Conservation (phyloP, 1,140 invertebrate genomes). For the Ladona fulva region DNA sequence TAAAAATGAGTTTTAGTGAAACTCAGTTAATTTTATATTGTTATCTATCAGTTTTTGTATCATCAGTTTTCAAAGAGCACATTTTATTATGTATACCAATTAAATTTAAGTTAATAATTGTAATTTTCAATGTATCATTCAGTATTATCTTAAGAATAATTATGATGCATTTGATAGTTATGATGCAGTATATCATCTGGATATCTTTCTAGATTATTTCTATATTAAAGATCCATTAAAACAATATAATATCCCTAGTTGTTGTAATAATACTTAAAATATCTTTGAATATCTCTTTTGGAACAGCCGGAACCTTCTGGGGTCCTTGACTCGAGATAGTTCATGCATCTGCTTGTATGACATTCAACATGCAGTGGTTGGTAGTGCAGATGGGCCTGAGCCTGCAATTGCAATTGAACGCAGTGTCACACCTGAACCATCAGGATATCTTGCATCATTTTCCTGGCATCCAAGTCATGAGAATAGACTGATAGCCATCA, state of each 20-base stretch:
- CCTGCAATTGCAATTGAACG: slow-evolving; percentile 60
- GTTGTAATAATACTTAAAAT: background rate
- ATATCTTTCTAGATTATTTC: too few species aligned
- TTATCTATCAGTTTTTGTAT: too few species aligned
- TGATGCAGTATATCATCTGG: too few species aligned
- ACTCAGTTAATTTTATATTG: too few species aligned
- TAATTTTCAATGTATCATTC: too few species aligned
- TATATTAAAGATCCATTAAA: too few species aligned
- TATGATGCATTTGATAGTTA: too few species aligned
- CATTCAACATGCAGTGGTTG: slow-evolving; percentile 61
- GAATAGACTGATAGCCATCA: slow-evolving; percentile 62
- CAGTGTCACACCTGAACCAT: slow-evolving; percentile 47
- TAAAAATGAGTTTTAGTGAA: too few species aligned
- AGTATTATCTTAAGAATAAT: too few species aligned
- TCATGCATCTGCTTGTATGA: slow-evolving; percentile 62
- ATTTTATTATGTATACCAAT: too few species aligned
- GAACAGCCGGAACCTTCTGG: slow-evolving; percentile 60
- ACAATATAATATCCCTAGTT: background rate
- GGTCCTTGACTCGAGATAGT: slow-evolving; percentile 63
- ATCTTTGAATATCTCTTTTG: slow-evolving; percentile 27
- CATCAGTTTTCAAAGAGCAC: too few species aligned
- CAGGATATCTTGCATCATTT: slow-evolving; percentile 55
- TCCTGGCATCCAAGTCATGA: slow-evolving; percentile 73
- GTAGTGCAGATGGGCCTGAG: slow-evolving; percentile 57
- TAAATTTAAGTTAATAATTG: too few species aligned